Evolutionary conservation across 2,113 vertebrate species (phyloP), one percentile per base, ranked within the genome.

Genomic region (Anhinga rufa): DNA sequence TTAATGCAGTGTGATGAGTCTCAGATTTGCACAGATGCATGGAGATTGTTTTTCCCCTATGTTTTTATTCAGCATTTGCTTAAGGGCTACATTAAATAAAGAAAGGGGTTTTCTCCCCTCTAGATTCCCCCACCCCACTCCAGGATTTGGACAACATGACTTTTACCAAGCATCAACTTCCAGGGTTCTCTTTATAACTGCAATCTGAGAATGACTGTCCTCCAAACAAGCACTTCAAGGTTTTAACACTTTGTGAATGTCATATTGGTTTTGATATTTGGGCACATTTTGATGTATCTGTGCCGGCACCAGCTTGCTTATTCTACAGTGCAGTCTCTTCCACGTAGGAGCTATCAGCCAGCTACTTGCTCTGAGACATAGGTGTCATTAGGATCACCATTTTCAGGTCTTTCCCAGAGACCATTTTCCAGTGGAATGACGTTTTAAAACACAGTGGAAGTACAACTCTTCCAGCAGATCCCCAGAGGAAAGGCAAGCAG

Each of bases 21-120:
- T 51, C 40, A 85, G 58, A 55, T 42, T 46, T 42, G 28, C 25
- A 60, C 8, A 52, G 24, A 24, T 14, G 3, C 36, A 40, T 34
- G 22, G 24, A 76, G 10, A 68, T 11, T 12, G 7, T 7, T 22
- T 2, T 1, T 1, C 2, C 6, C 14, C 15, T 4, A 17, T 31
- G 10, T 19, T 54, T 76, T 79, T 74, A 52, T 61, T 9, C 80
- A 36, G 7, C 32, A 48, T 57, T 79, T 75, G 18, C 32, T 61
- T 60, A 66, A 86, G 40, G 29, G 14, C 46, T 12, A 42, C 0
- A 0, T 61, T 40, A 93, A 57, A 80, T 21, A 7, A 80, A 76
- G 22, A 46, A 70, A 60, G 17, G 7, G 2, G 1, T 51, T 77
- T 70, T 66, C 26, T 13, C 65, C n/a, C 31, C 34, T 49, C 28